Conservation (phyloP, 2,888 invertebrate species). For the Andrena bicolor region DNA sequence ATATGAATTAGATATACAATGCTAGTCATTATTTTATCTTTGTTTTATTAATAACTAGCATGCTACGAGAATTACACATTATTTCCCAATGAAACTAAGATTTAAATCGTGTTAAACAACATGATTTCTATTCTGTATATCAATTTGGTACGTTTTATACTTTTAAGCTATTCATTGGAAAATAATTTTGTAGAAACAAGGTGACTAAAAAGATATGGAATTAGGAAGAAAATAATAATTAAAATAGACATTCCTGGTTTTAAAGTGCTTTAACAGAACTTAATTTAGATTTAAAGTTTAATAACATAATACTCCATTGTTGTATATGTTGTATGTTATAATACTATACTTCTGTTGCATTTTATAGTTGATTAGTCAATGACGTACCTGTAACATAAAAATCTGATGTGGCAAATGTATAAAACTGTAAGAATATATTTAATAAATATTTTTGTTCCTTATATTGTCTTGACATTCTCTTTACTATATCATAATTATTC, state of each 20-base stretch:
- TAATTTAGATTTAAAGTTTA: neutral
- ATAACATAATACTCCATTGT: slow-evolving; percentile 7
- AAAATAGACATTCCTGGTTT: slow-evolving; percentile 5
- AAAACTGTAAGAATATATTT: slow-evolving; percentile 34
- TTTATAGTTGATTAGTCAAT: slow-evolving; percentile 30
- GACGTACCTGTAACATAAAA: slow-evolving; percentile 49
- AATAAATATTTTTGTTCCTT: slow-evolving; percentile 48
- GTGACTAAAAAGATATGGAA: slow-evolving; percentile 2
- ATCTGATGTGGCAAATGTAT: slow-evolving; percentile 32
- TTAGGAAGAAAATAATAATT: slow-evolving; percentile 1
- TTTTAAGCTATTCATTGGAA: slow-evolving; percentile 13
- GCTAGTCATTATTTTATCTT: slow-evolving; percentile 9
- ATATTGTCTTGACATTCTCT: slow-evolving; percentile 24
- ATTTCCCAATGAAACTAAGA: slow-evolving; percentile 12
- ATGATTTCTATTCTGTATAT: slow-evolving; percentile 1
- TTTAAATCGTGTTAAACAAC: slow-evolving; percentile 1
- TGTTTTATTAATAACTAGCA: neutral
- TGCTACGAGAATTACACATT: slow-evolving; percentile 14
- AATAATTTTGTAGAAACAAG: neutral
- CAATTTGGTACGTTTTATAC: slow-evolving; percentile 16
- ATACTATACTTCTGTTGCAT: slow-evolving; percentile 25
- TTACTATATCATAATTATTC: slow-evolving; percentile 27
- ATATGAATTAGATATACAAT: slow-evolving; percentile 25
- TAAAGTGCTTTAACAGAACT: slow-evolving; percentile 8
- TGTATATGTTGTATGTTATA: slow-evolving; percentile 3